Conservation (phyloP, 1,140 invertebrate species). For the Drosophila murphyi region DNA sequence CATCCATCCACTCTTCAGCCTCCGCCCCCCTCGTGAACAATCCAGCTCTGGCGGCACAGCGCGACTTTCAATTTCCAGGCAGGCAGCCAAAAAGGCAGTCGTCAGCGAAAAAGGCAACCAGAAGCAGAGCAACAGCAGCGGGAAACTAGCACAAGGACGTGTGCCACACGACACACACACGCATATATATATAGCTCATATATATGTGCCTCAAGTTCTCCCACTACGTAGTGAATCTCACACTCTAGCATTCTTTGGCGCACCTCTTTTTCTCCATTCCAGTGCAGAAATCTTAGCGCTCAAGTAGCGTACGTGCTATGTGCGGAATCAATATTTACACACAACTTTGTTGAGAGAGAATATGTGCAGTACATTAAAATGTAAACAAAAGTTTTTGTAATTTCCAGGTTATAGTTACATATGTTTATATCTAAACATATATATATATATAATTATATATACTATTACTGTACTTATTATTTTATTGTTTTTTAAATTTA, state of each 20-base stretch:
- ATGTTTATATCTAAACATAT: not conserved
- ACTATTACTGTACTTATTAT: not conserved
- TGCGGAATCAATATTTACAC: conserved; percentile 77
- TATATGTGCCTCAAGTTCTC: conserved; percentile 45
- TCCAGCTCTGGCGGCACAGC: not conserved
- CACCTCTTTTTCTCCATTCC: conserved; percentile 30
- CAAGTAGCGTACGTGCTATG: conserved; percentile 73
- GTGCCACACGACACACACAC: conserved; percentile 33
- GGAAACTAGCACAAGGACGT: conserved; percentile 80
- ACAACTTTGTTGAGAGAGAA: conserved; percentile 40
- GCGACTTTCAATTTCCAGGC: conserved; percentile 77
- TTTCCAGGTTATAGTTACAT: conserved; percentile 23
- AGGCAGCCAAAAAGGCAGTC: conserved; percentile 73
- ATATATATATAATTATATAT: not conserved
- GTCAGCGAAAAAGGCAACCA: conserved; percentile 67
- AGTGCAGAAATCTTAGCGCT: conserved; percentile 64
- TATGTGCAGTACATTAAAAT: conserved; percentile 42
- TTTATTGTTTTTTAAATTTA: not conserved
- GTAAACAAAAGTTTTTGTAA: conserved; percentile 35
- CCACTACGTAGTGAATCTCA: conserved; percentile 37
- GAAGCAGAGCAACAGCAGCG: conserved; percentile 41
- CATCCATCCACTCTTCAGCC: not conserved
- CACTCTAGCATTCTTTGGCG: conserved; percentile 33
- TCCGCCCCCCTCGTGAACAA: not conserved
- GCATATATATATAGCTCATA: conserved; percentile 16